These are phyloP conservation scores for Epizoanthus scotinus DNA, from an alignment of 92 coral and sea anemone genomes.

Conservation along the genomic window DNA sequence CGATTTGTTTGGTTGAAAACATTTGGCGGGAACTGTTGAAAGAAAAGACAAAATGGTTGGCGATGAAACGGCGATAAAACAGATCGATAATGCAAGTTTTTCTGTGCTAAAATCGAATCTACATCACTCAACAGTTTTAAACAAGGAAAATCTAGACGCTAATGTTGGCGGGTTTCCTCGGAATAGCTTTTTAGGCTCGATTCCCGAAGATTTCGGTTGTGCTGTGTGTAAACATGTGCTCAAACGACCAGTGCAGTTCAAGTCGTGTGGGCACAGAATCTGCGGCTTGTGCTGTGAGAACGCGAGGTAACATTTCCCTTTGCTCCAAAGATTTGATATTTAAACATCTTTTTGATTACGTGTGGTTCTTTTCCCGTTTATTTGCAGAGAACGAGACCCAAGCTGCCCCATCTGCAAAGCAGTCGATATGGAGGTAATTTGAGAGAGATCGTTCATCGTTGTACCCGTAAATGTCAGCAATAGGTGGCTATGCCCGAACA, in stretches of 20 bases:
- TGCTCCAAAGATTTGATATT: background rate
- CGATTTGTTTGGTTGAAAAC: constrained; percentile 12
- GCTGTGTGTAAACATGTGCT: background rate
- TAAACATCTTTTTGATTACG: background rate
- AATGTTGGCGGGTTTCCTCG: background rate
- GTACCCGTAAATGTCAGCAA: too few relatives aligned
- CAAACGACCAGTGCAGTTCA: background rate
- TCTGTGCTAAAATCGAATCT: background rate
- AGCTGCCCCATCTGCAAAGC: constrained; percentile 4
- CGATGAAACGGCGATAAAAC: background rate
- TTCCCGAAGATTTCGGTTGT: background rate
- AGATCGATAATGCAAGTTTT: background rate
- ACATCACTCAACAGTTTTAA: background rate
- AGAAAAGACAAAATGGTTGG: constrained; percentile 20
- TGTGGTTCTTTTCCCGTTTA: background rate
- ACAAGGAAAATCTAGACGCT: constrained; percentile 22
- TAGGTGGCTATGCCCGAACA: too few relatives aligned
- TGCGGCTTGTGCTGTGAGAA: constrained; percentile 9
- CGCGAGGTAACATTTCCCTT: constrained; percentile 9
- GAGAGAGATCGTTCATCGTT: too few relatives aligned
- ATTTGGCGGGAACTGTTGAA: constrained; percentile 28
- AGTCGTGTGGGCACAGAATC: background rate
- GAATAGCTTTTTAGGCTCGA: background rate
- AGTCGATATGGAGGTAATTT: constrained; percentile 16
- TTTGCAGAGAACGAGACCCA: constrained; percentile 11